Conservation (phyloP, 2,113 vertebrate species). For the Sylvia atricapilla region DNA sequence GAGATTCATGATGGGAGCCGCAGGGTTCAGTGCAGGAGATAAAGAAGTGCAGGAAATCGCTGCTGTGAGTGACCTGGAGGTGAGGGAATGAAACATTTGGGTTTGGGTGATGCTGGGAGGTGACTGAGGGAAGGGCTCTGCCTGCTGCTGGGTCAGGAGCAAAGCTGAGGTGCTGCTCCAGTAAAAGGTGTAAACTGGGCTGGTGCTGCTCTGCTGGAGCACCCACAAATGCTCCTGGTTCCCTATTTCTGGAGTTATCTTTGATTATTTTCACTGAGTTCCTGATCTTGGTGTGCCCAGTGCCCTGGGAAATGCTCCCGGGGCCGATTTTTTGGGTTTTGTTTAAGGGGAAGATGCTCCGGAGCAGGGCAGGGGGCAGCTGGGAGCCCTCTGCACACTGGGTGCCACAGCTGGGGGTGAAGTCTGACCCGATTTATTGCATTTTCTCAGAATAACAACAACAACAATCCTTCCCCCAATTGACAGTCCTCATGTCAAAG, state of each 20-base stretch:
- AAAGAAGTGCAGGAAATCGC: rapidly evolving
- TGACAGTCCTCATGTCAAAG: slow-evolving; percentile 37
- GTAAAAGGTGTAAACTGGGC: rapidly evolving
- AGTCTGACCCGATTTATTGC: slow-evolving; percentile 18
- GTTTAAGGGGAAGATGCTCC: not conserved
- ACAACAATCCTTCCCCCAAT: slow-evolving; percentile 37
- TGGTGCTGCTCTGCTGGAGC: not conserved
- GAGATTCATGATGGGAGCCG: not conserved
- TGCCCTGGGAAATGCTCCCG: not conserved
- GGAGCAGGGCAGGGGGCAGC: not conserved
- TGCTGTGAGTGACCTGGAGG: not conserved
- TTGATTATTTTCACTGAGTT: rapidly evolving
- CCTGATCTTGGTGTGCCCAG: not conserved
- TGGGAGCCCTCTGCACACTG: not conserved
- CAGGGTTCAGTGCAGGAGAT: not conserved
- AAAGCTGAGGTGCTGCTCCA: rapidly evolving
- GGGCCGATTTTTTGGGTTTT: not conserved
- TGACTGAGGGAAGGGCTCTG: not conserved
- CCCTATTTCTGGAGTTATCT: not conserved
- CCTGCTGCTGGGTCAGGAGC: not conserved
- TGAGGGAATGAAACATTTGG: not conserved
- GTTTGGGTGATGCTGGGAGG: not conserved
- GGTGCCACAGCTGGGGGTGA: not conserved
- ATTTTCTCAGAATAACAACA: slow-evolving; percentile 42
- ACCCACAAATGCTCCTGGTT: rapidly evolving